These are phyloP conservation scores for Cheilosia vulpina DNA, from an alignment of 2,888 invertebrate genomes.

Conservation along the genomic window DNA sequence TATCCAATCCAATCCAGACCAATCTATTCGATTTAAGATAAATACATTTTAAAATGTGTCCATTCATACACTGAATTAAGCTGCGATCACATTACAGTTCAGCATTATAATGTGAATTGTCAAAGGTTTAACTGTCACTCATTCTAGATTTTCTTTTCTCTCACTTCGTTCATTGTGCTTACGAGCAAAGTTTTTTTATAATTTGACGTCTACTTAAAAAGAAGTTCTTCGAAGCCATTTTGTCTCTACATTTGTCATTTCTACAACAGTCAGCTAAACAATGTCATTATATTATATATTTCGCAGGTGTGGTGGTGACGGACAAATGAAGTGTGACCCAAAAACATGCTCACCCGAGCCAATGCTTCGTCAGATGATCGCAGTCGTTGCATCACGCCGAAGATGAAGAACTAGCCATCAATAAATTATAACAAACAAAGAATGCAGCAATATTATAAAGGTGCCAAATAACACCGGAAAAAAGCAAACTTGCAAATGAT, in stretches of 20 bases:
- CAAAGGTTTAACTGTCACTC: no score
- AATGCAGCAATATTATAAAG: slow-evolving; percentile 73
- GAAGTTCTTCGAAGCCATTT: no score
- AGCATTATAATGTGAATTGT: background rate
- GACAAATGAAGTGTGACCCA: slow-evolving; percentile 97
- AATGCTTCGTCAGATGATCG: slow-evolving; percentile 95
- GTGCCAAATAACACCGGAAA: slow-evolving; percentile 76
- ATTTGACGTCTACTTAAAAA: no score
- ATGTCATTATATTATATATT: slow-evolving; percentile 45
- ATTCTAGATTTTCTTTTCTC: no score
- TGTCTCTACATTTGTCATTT: no score
- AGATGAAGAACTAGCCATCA: slow-evolving; percentile 84
- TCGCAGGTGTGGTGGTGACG: slow-evolving; percentile 94
- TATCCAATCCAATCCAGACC: no score
- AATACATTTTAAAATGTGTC: no score
- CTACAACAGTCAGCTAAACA: no score
- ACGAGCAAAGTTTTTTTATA: no score
- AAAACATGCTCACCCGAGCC: slow-evolving; percentile 95
- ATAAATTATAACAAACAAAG: slow-evolving; percentile 65
- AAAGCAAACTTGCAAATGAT: slow-evolving; percentile 21
- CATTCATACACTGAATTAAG: no score
- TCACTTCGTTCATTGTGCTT: no score
- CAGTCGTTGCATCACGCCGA: slow-evolving; percentile 90
- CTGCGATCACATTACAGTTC: background rate
- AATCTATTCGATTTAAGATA: no score